These are phyloP conservation scores for Eidolon dupreanum DNA, from an alignment of 2,797 vertebrate genomes.

Conservation along the genomic window DNA sequence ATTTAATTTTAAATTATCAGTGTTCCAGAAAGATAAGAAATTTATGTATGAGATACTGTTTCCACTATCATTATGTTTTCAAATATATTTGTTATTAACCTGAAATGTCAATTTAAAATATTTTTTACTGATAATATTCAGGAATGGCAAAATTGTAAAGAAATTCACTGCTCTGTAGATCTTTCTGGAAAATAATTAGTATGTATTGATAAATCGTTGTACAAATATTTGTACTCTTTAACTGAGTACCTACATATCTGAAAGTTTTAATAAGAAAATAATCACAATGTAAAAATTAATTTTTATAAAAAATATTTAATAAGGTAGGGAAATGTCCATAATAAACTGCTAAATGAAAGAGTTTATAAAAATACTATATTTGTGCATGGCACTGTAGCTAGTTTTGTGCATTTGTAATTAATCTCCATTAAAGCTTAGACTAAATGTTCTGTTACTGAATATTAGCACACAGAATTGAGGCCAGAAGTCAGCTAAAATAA, in stretches of 20 bases:
- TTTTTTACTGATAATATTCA: not conserved
- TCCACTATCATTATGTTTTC: not conserved
- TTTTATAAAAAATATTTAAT: not conserved
- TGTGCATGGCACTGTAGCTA: not conserved
- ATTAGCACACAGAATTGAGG: not conserved
- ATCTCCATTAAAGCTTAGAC: not conserved
- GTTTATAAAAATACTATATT: not conserved
- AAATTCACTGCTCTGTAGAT: not conserved
- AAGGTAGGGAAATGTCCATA: not conserved
- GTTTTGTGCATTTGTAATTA: not conserved
- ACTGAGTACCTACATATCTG: not conserved
- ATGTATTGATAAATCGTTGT: not conserved
- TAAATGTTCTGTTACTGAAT: not conserved
- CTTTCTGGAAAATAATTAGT: not conserved
- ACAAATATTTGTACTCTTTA: not conserved
- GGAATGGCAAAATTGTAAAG: not conserved
- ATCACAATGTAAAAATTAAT: not conserved
- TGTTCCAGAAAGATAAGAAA: not conserved
- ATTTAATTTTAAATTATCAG: not conserved
- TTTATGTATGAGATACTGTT: not conserved
- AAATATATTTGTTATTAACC: not conserved
- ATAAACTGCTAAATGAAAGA: not conserved
- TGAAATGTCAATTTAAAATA: not conserved
- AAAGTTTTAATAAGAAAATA: not conserved
- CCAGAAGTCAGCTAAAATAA: not conserved